These are phyloP conservation scores for Azemiops feae DNA, from an alignment of 2,113 vertebrate species.

Conservation along the genomic window DNA sequence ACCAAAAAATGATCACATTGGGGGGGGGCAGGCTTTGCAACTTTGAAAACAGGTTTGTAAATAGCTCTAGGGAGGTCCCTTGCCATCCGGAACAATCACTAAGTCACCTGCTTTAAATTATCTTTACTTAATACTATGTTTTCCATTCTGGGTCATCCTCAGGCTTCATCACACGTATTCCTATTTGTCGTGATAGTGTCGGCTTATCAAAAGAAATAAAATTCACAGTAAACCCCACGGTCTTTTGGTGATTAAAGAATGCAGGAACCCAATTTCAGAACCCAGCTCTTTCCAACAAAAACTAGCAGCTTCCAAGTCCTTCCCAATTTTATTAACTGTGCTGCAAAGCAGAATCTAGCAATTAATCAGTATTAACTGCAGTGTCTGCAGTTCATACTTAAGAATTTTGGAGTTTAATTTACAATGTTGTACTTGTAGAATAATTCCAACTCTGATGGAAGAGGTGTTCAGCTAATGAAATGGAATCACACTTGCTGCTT, in stretches of 20 bases:
- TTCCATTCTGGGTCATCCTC: neutral
- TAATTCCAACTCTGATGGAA: neutral
- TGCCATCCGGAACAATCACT: neutral
- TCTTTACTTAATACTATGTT: neutral
- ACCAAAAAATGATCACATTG: neutral
- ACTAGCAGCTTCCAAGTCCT: neutral
- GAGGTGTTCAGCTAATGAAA: neutral
- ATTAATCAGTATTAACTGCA: neutral
- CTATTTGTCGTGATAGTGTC: neutral
- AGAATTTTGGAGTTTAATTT: neutral
- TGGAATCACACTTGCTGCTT: neutral
- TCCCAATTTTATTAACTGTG: neutral
- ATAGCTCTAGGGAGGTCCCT: neutral
- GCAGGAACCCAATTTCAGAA: neutral
- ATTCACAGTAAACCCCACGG: neutral
- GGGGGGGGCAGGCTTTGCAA: too few relatives aligned
- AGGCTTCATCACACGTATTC: neutral
- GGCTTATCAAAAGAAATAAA: neutral
- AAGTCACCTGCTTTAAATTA: neutral
- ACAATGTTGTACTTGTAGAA: neutral
- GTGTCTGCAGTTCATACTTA: neutral
- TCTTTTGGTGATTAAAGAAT: neutral
- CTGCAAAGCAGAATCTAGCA: neutral
- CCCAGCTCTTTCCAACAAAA: neutral
- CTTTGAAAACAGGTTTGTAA: neutral